Conservation (phyloP, 2,113 vertebrate species). For the Dipodomys stephensi region DNA sequence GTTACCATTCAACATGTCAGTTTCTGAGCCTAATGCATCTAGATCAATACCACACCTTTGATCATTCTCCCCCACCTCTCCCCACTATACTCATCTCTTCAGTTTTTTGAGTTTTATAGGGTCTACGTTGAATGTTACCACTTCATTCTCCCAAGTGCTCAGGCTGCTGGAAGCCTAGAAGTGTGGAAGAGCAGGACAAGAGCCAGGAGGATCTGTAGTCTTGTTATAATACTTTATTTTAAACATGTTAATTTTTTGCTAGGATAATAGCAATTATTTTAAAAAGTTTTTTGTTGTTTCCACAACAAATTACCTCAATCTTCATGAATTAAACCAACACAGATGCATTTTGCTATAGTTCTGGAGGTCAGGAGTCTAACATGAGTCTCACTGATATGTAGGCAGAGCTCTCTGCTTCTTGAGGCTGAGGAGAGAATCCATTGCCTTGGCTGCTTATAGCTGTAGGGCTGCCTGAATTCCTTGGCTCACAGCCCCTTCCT, state of each 20-base stretch:
- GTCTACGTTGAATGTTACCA: too few relatives aligned
- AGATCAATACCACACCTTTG: too few relatives aligned
- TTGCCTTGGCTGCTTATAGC: not conserved
- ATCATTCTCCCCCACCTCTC: too few relatives aligned
- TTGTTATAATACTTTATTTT: not conserved
- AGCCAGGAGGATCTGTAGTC: accelerated
- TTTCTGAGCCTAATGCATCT: too few relatives aligned
- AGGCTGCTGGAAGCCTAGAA: not conserved
- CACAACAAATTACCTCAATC: not conserved
- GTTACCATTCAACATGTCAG: too few relatives aligned
- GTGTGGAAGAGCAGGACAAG: too few relatives aligned
- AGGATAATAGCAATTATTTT: not conserved
- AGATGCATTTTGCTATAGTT: not conserved
- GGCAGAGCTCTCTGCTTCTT: not conserved
- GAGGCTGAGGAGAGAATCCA: not conserved
- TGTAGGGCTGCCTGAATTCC: accelerated
- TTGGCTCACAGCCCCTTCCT: not conserved
- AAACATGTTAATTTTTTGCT: not conserved
- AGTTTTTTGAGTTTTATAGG: too few relatives aligned
- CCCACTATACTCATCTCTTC: too few relatives aligned
- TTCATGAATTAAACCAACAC: not conserved
- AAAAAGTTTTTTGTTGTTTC: constrained; percentile 7
- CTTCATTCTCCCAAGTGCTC: too few relatives aligned
- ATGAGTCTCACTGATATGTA: accelerated
- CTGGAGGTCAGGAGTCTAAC: not conserved